Evolutionary conservation across 2,888 invertebrate species (phyloP).

Genomic region (Metalampra italica): DNA sequence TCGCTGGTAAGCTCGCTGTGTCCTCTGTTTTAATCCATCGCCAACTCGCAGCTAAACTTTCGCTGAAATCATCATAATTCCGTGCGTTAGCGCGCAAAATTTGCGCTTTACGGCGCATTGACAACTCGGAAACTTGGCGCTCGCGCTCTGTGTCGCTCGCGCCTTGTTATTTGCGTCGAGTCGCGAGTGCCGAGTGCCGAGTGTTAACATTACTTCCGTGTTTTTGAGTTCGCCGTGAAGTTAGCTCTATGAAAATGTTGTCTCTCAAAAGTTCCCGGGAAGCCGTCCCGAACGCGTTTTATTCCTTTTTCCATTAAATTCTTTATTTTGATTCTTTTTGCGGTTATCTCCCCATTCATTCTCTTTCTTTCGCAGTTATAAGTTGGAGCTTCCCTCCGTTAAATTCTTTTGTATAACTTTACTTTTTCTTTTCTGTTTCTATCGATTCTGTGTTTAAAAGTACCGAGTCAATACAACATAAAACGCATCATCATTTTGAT

Average conservation of each 20-base stretch:
- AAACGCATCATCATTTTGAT: too few species aligned
- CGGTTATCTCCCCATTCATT: too few species aligned
- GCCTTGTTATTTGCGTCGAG: neutral
- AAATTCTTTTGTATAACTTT: too few species aligned
- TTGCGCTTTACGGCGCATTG: neutral
- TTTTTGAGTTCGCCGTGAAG: neutral
- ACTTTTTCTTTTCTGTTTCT: too few species aligned
- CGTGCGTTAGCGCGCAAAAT: constrained; percentile 1
- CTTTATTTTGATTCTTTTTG: neutral
- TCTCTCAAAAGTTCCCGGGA: neutral
- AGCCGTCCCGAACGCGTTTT: neutral
- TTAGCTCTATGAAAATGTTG: neutral
- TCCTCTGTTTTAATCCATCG: neutral
- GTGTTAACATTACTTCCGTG: constrained; percentile 3
- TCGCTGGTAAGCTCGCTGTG: neutral
- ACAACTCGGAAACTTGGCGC: neutral
- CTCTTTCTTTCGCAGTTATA: too few species aligned
- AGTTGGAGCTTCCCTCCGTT: too few species aligned
- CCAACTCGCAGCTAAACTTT: neutral
- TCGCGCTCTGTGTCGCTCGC: neutral
- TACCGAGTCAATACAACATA: too few species aligned
- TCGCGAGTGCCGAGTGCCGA: neutral
- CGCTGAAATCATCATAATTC: constrained; percentile 5
- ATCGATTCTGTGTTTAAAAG: too few species aligned
- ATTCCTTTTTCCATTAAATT: neutral